phyloP scores from a whole-genome alignment of 37 sponge, comb jelly and placozoan genomes.

The Beroe forskalii region DNA sequence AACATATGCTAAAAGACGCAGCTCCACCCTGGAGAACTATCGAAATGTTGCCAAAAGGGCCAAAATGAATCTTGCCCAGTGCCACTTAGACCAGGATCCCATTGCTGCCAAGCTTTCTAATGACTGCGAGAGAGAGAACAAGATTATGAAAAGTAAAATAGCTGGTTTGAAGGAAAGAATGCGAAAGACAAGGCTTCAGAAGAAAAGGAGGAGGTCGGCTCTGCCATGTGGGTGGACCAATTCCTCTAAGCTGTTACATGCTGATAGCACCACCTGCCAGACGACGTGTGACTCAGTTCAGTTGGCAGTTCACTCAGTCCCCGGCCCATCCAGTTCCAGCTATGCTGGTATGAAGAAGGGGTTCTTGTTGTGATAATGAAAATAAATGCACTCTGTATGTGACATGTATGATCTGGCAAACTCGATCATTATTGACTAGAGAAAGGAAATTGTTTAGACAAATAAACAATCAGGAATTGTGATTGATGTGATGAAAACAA shows the following conservation, averaged over 20 bases:
- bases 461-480: not conserved
- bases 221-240: constrained; percentile 65
- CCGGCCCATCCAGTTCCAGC: constrained; percentile 59
- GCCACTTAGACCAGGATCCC: constrained; percentile 46
- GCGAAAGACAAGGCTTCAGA: constrained; percentile 47
- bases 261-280: constrained; percentile 48
- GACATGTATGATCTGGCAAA: not conserved
- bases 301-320: constrained; percentile 54
- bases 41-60: constrained; percentile 52
- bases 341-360: constrained; percentile 65
- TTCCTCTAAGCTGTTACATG: constrained; percentile 43
- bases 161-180: constrained; percentile 46
- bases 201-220: constrained; percentile 47
- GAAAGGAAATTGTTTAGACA: not conserved
- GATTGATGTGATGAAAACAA: constrained; percentile 26
- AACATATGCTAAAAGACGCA: constrained; percentile 12
- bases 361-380: constrained; percentile 26
- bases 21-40: constrained; percentile 25
- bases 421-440: not conserved
- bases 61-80: constrained; percentile 36
- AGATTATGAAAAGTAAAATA: constrained; percentile 61
- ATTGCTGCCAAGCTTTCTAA: constrained; percentile 61
- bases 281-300: constrained; percentile 64
- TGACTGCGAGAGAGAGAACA: constrained; percentile 59
- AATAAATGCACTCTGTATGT: not conserved